Base-by-base conservation (phyloP, 2,113 vertebrate genomes). In the Phalacrocorax brasilianus region DNA sequence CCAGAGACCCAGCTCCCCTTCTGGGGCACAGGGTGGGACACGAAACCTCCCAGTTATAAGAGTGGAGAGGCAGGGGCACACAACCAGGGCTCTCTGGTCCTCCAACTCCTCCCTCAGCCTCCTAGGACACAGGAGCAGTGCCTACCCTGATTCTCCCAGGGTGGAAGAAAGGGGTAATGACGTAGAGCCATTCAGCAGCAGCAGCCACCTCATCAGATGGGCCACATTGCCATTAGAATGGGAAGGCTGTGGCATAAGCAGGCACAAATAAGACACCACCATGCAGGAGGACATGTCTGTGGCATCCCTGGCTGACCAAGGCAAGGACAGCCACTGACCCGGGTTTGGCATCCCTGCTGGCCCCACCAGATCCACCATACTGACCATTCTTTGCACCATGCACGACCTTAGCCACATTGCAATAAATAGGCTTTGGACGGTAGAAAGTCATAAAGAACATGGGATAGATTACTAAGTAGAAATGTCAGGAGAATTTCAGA, bases 361-460 rank as follows among this genome's bases (percentile, higher is more conserved):
- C 35, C 38, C 35, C 80, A 73, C 40, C 38, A 56, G 1, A 56
- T 61, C 49, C 67, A 28, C 18, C 35, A 24, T 11, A 30, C 20
- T 16, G 73, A 44, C 15, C 26, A 40, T 23, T 28, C 17, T 23
- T 44, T 26, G 22, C 16, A 44, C 23, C 22, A 4, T 0, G 4
- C 4, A 3, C 0, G 0, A 63, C 44, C 5, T 63, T 26, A 32
- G 75, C 40, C 33, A 13, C 0, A 0, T 30, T 44, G 40, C 17
- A 44, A 27, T 14, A 56, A 47, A 47, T 1, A 50, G 35, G 3
- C 3, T 75, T 67, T 71, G 38, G 17, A 38, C 66, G 7, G 22
- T 12, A 78, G 19, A 90, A 88, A 47, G 26, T 11, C 3, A 1
- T 44, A 70, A 38, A 76, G 40, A 79, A 33, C 14, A 27, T 0